Conservation (phyloP, 2,888 invertebrate species). For the Ephialtes manifestator region DNA sequence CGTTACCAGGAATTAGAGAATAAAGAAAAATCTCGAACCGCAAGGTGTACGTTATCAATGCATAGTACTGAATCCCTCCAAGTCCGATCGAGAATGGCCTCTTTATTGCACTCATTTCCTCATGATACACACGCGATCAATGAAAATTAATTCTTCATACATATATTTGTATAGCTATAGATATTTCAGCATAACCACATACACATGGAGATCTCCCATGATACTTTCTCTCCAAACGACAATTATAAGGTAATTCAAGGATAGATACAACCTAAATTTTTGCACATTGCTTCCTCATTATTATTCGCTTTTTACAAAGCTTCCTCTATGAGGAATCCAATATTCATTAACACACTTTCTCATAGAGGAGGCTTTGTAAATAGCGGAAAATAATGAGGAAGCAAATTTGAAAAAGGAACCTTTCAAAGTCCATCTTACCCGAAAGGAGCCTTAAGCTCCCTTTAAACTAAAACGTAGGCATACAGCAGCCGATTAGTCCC, state of each 20-base stretch:
- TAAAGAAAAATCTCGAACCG: constrained; percentile 69
- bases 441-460: background rate
- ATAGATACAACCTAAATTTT: too few species aligned
- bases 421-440: background rate
- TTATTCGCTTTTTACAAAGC: too few species aligned
- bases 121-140: constrained; percentile 32
- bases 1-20: constrained; percentile 80
- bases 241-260: constrained; percentile 26
- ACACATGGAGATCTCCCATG: constrained; percentile 13
- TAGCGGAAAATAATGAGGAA: too few species aligned
- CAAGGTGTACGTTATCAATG: constrained; percentile 72
- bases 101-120: constrained; percentile 34
- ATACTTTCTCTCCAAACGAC: constrained; percentile 27
- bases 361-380: too few species aligned
- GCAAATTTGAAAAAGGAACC: too few species aligned
- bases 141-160: constrained; percentile 37
- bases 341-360: too few species aligned
- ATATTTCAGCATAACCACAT: background rate
- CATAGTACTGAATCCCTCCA: constrained; percentile 28
- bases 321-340: too few species aligned
- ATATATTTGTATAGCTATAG: background rate
- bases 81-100: constrained; percentile 47
- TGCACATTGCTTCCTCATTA: too few species aligned
- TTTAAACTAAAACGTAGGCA: background rate
- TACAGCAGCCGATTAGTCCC: constrained; percentile 54